These are phyloP conservation scores for Odontomachus brunneus DNA, from an alignment of 1,140 invertebrate genomes.

Conservation along the genomic window DNA sequence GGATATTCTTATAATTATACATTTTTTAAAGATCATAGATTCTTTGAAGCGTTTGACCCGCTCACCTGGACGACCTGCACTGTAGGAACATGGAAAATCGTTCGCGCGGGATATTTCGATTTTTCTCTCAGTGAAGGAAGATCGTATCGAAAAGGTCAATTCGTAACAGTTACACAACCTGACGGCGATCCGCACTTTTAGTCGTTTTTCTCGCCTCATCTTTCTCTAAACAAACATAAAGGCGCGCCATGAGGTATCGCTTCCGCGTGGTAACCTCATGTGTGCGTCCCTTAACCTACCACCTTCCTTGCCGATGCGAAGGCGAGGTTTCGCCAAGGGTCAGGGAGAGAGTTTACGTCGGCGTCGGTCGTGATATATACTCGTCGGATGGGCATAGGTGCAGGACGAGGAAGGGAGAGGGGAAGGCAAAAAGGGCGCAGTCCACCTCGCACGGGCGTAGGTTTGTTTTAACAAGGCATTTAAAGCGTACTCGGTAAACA, in stretches of 20 bases:
- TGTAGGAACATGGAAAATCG: neutral
- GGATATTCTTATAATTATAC: too few relatives aligned
- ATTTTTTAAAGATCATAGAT: too few relatives aligned
- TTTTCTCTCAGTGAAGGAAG: neutral
- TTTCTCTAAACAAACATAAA: conserved; percentile 14
- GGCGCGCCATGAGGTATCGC: conserved; percentile 33
- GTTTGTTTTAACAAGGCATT: conserved; percentile 86
- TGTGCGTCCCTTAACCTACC: conserved; percentile 55
- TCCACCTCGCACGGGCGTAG: conserved; percentile 78
- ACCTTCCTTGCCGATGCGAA: conserved; percentile 34
- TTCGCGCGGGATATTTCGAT: neutral
- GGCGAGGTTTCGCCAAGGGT: conserved; percentile 71
- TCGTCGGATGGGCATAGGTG: conserved; percentile 55
- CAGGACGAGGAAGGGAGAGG: neutral
- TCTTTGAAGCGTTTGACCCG: too few relatives aligned
- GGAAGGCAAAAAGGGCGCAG: conserved; percentile 69
- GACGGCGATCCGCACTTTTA: neutral
- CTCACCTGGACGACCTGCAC: too few relatives aligned
- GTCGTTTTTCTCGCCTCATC: neutral
- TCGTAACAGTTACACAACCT: neutral
- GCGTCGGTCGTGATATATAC: conserved; percentile 72
- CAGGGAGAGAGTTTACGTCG: conserved; percentile 73
- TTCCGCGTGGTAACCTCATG: conserved; percentile 36
- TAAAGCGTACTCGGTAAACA: conserved; percentile 86
- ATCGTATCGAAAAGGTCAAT: neutral